Evolutionary conservation across 2,797 vertebrate species (phyloP), one percentile per base, ranked within the genome.

Genomic region (Clamator glandarius): DNA sequence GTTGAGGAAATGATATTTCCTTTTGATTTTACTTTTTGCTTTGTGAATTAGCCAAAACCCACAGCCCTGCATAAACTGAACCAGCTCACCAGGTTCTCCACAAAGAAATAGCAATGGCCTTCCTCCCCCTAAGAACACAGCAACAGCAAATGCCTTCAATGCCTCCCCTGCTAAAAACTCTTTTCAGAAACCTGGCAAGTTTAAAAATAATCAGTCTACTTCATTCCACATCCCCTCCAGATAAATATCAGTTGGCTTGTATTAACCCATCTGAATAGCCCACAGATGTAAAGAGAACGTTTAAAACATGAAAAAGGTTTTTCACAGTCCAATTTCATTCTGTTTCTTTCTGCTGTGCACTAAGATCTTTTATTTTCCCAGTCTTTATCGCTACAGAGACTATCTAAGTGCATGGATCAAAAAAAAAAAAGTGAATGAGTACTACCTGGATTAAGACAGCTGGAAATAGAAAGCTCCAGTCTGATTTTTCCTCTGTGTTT

Each of bases 1-100:
- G 96, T 87, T 87, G 96, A 97, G 95, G 96, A 97, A 98, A 97
- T 87, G 35, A 81, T 97, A 95, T 92, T 98, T 97, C 96, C 94
- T 95, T 96, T 91, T 91, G 86, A 96, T 96, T 97, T 87, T 75
- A 57, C 72, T 83, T 94, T 91, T 96, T 92, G 54, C 80, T 97
- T 94, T 91, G 90, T 62, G 73, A 95, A 46, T 55, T 93, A 94
- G 95, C 96, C 96, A 97, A 97, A 95, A 93, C 21, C 58, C 78
- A 44, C 66, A 86, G 48, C 42, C 48, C 42, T 86, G 74, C 24
- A 61, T 73, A 82, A 92, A 79, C 85, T 51, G 70, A 95, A 91
- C 26, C 84, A 86, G 87, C 50, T 42, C 11, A 80, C 66, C 12
- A 16, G 33, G 42, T 36, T 93, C 91, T 92, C 55, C 48, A 90